Evolutionary conservation across 1,140 invertebrate genomes (phyloP), one percentile per base, ranked within the genome.

Genomic region (Trigoniulus corallinus): DNA sequence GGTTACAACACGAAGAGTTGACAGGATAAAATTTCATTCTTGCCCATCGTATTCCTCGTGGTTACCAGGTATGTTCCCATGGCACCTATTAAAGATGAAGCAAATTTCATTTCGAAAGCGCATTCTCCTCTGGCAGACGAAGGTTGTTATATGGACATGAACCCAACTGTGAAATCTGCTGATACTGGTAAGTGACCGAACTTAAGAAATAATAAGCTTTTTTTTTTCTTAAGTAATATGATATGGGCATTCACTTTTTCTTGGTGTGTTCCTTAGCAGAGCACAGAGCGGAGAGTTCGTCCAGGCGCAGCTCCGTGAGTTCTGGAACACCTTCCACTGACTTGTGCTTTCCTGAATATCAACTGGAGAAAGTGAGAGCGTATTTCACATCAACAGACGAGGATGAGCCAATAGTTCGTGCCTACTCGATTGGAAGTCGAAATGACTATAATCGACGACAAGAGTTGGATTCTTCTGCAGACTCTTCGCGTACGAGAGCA

Each of bases 391-490:
- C 42, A 20, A 24, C 4, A 7, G 60, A 61, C 27, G 56, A 59
- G 15, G 76, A 78, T 20, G 72, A 72, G 57, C 71, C 82, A 50
- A 81, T 80, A 23, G 71, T 74, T 39, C 73, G 88, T 57, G 82
- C 87, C 1, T 91, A 91, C 64, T 89, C 86, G 24, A 81, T 92
- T 43, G 88, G 88, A 4, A 88, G 84, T 24, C 75, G 78, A 54
- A 41, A n/a, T 56, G 57, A 45, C 39, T 39, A 39, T 50, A 53
- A 22, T 45, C 44, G n/a, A 47, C 39, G 43, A 23, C 40, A 48
- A 37, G 56, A 54, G 18, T 40, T 50, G 2, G 45, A 45, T 13
- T 50, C 27, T 24, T 53, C 51, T 48, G 41, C 60, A 42, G 61
- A 64, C 47, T 57, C 61, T 34, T 63, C 64, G 26, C 64, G 80